Evolutionary conservation across 2,113 vertebrate species (phyloP).

Genomic region (Thamnaconus septentrionalis): DNA sequence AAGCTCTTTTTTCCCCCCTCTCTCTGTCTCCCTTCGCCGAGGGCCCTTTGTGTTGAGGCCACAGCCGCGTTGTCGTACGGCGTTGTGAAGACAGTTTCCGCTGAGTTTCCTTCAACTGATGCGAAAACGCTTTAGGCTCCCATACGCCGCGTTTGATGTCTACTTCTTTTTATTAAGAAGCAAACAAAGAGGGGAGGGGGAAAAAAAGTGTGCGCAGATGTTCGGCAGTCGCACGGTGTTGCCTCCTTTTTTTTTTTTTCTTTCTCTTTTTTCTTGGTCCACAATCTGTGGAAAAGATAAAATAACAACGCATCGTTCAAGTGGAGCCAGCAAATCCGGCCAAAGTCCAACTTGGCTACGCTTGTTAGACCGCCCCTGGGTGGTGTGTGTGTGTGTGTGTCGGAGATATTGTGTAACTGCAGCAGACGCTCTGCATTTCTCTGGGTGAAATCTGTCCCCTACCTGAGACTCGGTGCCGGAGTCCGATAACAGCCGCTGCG

Average conservation of each 20-base stretch:
- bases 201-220: slow-evolving; percentile 25
- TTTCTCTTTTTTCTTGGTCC: neutral
- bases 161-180: slow-evolving; percentile 34
- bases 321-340: slow-evolving; percentile 37
- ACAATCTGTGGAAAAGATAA: slow-evolving; percentile 39
- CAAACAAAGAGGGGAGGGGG: too few species aligned
- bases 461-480: slow-evolving; percentile 68
- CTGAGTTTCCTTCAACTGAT: slow-evolving; percentile 51
- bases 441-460: slow-evolving; percentile 67
- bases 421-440: slow-evolving; percentile 62
- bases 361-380: slow-evolving; percentile 32
- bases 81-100: slow-evolving; percentile 49
- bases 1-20: slow-evolving; percentile 1
- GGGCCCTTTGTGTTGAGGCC: slow-evolving; percentile 39
- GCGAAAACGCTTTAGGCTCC: slow-evolving; percentile 25
- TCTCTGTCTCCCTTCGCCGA: neutral
- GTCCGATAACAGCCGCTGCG: slow-evolving; percentile 68
- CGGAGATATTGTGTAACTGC: slow-evolving; percentile 60
- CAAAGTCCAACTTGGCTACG: slow-evolving; percentile 34
- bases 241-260: too few species aligned
- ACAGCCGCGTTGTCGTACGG: slow-evolving; percentile 14
- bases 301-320: slow-evolving; percentile 25
- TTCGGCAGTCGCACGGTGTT: slow-evolving; percentile 33
- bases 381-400: slow-evolving; percentile 46
- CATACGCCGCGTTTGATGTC: slow-evolving; percentile 46